Base-by-base conservation (phyloP, 2,113 vertebrate species). In the Triplophysa tibetana region DNA sequence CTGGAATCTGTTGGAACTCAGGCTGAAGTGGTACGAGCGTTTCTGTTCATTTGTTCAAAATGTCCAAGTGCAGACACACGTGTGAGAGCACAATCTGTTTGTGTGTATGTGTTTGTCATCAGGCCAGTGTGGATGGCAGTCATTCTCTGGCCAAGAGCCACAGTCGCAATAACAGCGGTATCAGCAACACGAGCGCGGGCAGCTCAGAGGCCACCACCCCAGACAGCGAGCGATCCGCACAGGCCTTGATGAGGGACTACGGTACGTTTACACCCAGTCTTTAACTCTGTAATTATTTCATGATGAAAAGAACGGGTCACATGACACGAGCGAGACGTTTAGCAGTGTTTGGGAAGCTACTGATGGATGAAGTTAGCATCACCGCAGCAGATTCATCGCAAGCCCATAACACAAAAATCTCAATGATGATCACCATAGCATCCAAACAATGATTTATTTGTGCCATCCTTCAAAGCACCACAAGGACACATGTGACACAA, bases 141-240 rank as follows among this genome's bases (percentile, higher is more conserved):
- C 81, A 83, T 74, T 33, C 68, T 33, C 58, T 86, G 21, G 88
- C 91, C 38, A 96, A 95, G 87, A 94, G 93, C 87, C 95, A 96
- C 85, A 95, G 94, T 80, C 93, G 95, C 24, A 96, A 94, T 4
- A 96, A 95, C 85, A 96, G 95, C 70, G 93, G 94, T 78, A 93
- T 96, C 83, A 96, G 95, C 89, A 94, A 93, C 14, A 89, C 93
- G 4, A 96, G 95, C 0, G 93, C 94, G 3, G 93, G 94, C 88
- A 96, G 95, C 76, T 94, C 91, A 0, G 95, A 96, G 58, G 92
- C 94, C 68, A 93, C 93, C 0, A 96, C 95, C 0, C 95, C 95
- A 0, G 95, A 96, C 17, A 96, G 95, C 0, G 95, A 96, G 77
- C 91, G 95, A 50, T 94, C 95, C 6, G 94, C 95, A 1, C 95